Evolutionary conservation across 2,113 vertebrate species (phyloP).

Genomic region (Coreoperca whiteheadi): DNA sequence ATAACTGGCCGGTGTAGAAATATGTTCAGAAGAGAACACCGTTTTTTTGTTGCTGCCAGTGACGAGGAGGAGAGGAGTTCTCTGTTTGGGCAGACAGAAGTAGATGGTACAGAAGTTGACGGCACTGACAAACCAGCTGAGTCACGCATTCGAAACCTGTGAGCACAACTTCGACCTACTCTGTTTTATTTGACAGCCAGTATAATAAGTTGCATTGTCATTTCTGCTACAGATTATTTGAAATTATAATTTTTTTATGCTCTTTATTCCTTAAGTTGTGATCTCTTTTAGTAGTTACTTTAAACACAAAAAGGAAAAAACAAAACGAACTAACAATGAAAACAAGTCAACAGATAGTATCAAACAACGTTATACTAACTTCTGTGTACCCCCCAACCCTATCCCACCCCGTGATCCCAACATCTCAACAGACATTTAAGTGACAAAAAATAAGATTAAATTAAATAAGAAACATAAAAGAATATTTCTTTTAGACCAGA

Average conservation of each 20-base stretch:
- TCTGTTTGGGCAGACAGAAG: constrained; percentile 71
- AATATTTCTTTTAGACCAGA: not conserved
- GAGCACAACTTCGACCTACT: constrained; percentile 74
- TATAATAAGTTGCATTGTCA: not conserved
- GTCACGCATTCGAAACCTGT: constrained; percentile 93
- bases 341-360: no score
- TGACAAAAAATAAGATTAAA: not conserved
- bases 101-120: constrained; percentile 76
- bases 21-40: not conserved
- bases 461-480: not conserved
- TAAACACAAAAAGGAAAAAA: no score
- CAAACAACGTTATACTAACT: no score
- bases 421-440: no score
- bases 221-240: not conserved
- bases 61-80: constrained; percentile 88
- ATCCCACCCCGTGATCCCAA: no score
- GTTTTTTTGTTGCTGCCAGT: constrained; percentile 75
- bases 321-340: no score
- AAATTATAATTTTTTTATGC: no score
- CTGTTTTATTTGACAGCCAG: not conserved
- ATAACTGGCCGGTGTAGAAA: not conserved
- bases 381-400: no score
- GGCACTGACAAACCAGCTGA: constrained; percentile 83
- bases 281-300: no score
- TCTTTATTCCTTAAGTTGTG: no score